Percentiles rank a stretch among this genome's conserved stretches.
phyloP scores from a whole-genome alignment of 2,113 vertebrate genomes.

The Peromyscus polionotus region DNA sequence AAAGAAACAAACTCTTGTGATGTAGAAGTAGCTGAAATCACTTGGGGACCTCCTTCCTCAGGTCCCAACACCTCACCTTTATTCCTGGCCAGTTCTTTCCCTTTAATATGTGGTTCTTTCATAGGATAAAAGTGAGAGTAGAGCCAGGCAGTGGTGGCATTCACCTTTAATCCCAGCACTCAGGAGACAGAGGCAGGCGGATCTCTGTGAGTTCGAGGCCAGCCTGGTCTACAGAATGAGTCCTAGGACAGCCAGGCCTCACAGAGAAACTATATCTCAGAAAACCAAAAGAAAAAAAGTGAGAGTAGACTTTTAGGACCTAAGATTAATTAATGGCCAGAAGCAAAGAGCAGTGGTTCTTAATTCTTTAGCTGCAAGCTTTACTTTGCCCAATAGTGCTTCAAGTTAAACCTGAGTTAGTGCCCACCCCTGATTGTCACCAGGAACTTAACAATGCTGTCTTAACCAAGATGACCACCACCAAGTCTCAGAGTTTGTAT shows the following conservation, averaged over 20 bases:
- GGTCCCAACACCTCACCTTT: neutral
- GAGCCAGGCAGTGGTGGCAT: too few relatives aligned
- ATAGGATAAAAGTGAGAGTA: neutral
- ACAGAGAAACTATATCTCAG: too few relatives aligned
- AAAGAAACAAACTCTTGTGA: neutral
- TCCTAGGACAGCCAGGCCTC: too few relatives aligned
- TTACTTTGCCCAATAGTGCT: neutral
- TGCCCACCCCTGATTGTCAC: neutral
- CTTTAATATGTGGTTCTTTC: neutral
- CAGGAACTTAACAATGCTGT: neutral
- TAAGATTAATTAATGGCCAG: neutral
- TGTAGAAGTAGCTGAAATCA: neutral
- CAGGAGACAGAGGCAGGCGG: too few relatives aligned
- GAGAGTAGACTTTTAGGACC: constrained; percentile 1
- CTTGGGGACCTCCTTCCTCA: neutral
- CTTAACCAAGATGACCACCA: neutral
- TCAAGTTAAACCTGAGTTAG: neutral
- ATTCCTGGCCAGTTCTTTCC: neutral
- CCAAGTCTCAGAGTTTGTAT: neutral
- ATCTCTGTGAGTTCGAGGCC: too few relatives aligned
- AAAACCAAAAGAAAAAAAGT: neutral
- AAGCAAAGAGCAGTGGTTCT: neutral
- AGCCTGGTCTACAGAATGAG: too few relatives aligned
- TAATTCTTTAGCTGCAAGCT: neutral
- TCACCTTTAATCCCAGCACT: too few relatives aligned